phyloP scores from a whole-genome alignment of 2,888 invertebrate genomes.

The Rhodophaea formosa region DNA sequence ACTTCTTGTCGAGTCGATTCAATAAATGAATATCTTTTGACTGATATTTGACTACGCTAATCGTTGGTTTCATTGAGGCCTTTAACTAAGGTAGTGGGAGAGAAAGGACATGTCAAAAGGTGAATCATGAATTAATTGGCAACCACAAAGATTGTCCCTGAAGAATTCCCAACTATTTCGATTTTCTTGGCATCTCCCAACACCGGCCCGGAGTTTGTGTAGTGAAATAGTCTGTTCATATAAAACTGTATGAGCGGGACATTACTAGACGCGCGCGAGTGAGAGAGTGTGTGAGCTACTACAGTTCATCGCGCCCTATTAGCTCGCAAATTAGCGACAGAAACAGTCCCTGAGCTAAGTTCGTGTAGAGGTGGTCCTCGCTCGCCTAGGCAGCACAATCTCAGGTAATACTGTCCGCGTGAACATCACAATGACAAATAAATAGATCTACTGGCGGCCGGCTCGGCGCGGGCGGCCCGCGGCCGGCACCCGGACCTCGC shows the following conservation, averaged over 20 bases:
- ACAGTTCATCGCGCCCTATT: neutral
- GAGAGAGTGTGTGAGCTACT: neutral
- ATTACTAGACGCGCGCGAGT: neutral
- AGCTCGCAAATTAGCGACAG: neutral
- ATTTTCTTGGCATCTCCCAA: neutral
- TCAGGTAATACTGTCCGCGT: constrained; percentile 30
- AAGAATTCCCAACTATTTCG: neutral
- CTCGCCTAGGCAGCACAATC: constrained; percentile 9
- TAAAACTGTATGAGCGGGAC: neutral
- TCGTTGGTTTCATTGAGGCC: too few species aligned
- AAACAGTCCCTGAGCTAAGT: neutral
- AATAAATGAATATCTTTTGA: too few species aligned
- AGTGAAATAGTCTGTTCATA: too few species aligned
- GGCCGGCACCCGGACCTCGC: constrained; percentile 20
- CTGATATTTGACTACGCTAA: too few species aligned
- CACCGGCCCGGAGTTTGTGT: too few species aligned
- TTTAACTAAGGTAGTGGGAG: too few species aligned
- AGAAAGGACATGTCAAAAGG: too few species aligned
- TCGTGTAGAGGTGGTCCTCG: neutral
- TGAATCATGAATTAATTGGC: too few species aligned
- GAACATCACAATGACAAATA: neutral
- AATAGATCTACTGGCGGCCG: neutral
- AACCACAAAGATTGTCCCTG: too few species aligned
- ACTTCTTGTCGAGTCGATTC: too few species aligned
- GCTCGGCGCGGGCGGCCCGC: constrained; percentile 14